Evolutionary conservation across 2,797 vertebrate species (phyloP).

Genomic region (Pantherophis alleghaniensis): DNA sequence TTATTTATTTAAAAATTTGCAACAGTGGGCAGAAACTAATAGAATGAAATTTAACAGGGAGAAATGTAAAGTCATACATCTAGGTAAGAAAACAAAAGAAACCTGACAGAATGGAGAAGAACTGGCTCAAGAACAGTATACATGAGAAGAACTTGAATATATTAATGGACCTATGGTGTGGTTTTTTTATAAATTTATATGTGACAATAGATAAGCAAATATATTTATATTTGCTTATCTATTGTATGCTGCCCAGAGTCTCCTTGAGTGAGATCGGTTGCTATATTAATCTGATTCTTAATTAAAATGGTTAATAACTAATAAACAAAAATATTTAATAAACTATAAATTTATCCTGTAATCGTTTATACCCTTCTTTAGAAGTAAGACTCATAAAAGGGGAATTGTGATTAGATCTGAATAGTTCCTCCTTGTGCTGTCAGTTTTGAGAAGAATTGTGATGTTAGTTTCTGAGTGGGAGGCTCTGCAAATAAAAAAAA

Average conservation of each 20-base stretch:
- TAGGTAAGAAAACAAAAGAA: not conserved
- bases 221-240: not conserved
- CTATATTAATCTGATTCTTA: not conserved
- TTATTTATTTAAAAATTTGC: not conserved
- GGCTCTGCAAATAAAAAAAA: conserved; percentile 23
- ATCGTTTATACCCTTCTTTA: not conserved
- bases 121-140: not conserved
- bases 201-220: not conserved
- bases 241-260: not conserved
- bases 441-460: not conserved
- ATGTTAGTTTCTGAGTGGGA: not conserved
- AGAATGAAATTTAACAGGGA: not conserved
- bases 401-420: not conserved
- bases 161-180: not conserved
- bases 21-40: not conserved
- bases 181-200: not conserved
- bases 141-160: not conserved
- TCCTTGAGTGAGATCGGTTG: not conserved
- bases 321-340: not conserved
- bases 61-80: not conserved
- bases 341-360: not conserved
- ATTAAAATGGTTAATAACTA: not conserved
- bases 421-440: not conserved
- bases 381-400: not conserved
- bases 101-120: not conserved